phyloP scores from a whole-genome alignment of 2,797 vertebrate genomes.

The Pelobates cultripes region DNA sequence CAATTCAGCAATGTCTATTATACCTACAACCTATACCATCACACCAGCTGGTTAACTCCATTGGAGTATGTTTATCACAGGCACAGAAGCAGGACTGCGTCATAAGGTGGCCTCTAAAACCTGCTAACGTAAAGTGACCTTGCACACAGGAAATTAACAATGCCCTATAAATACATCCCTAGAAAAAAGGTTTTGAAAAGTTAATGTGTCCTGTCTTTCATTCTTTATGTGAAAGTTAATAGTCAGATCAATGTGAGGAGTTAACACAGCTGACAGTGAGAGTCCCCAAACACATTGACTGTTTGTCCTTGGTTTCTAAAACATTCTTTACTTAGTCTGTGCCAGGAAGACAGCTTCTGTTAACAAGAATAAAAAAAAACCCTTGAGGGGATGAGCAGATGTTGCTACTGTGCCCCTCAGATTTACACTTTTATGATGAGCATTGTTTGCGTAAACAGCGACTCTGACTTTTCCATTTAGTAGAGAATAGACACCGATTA shows the following conservation, averaged over 20 bases:
- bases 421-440: not conserved
- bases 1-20: too few species aligned
- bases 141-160: not conserved
- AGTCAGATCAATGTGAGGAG: not conserved
- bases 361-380: not conserved
- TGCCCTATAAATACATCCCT: constrained; percentile 17
- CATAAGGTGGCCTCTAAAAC: not conserved
- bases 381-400: not conserved
- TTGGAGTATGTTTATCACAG: too few species aligned
- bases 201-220: not conserved
- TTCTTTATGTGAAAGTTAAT: not conserved
- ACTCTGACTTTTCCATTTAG: too few species aligned
- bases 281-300: not conserved
- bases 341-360: constrained; percentile 8
- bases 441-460: constrained; percentile 8
- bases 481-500: not conserved
- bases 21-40: too few species aligned
- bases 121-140: not conserved
- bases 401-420: constrained; percentile 13
- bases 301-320: constrained; percentile 49
- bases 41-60: too few species aligned
- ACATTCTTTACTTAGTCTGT: not conserved
- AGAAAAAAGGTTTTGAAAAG: not conserved
- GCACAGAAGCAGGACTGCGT: too few species aligned
- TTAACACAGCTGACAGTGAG: not conserved